Base-by-base conservation (phyloP, 2,888 invertebrate genomes). In the Tachystola acroxantha region DNA sequence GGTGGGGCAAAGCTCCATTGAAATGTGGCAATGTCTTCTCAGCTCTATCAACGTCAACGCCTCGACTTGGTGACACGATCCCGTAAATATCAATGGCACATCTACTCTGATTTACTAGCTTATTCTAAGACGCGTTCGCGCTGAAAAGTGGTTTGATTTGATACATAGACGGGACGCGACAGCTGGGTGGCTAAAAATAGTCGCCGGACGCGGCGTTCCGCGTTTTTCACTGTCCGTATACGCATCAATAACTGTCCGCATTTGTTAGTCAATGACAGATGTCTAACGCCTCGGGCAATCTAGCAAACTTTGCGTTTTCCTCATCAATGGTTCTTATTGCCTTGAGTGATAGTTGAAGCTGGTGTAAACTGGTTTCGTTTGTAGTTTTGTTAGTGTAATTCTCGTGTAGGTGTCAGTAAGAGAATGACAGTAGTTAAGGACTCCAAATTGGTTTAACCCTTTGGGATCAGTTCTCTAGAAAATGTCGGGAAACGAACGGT, bases 221-320 rank as follows among this genome's bases (percentile, higher is more conserved):
- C 79, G 81, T 85, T 85, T 85, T 85, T 85, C 85, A 85, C 82
- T 82, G 85, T 84, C 85, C 77, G 53, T 64, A 60, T 56, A 58
- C 73, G 63, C 84, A 85, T 85, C 85, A 85, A 85, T 85, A 78
- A 57, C 80, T 78, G 84, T 85, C 84, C 54, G 63, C 73, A 74
- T 81, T 78, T 75, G 81, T 84, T 84, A 80, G 68, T 72, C 74
- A 84, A 80, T 84, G 85, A 85, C 82, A 82, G 79, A 81, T 80
- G 79, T 64, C 75, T 72, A 69, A 78, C 80, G 76, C 79, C 74
- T 77, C 68, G 55, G 56, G 64, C 63, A 63, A 46, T 45, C 42
- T 36, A 40, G 40, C 50, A 37, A 49, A 45, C 42, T 45, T 29
- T 11, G 10, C 25, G 9, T 10, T 5, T 16, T 20, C 34, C 9